Base-by-base conservation (phyloP, 2,113 vertebrate genomes). In the Orycteropus afer region DNA sequence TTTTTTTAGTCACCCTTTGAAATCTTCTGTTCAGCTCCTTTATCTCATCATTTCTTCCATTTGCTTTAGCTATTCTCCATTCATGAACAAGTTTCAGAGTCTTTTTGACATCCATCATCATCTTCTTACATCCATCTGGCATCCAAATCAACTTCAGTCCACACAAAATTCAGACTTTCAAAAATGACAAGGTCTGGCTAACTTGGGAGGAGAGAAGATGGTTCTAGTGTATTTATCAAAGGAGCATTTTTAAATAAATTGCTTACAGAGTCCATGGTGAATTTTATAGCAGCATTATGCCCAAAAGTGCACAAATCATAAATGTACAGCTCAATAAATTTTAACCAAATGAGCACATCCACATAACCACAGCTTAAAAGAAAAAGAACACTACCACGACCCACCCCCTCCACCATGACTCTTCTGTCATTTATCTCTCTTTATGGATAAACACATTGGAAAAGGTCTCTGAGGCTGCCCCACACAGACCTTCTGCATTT, bases 221-320 rank as follows among this genome's bases (percentile, higher is more conserved):
- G 73, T 91, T 84, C 65, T 57, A 57, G 18, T 57, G 49, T 93
- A 84, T 90, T 65, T 14, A 93, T n/a, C n/a, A 87, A 86, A 86
- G 9, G 3, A 61, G 32, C 29, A 0, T 8, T 83, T 42, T 71
- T 90, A 78, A 90, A 88, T 20, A 80, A 57, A 65, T 14, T 49
- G 90, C 23, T 84, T 94, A 34, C 0, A 29, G 40, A 78, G 23
- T 23, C 96, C 74, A 29, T 42, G 25, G 7, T 89, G 57, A 78
- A 57, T 71, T 83, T 83, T 77, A 86, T 18, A 87, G 45, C 51
- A 59, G 77, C 23, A 27, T 65, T 13, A 63, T 18, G 63, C 25
- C 17, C 69, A 45, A 61, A 82, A 83, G 37, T 76, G 29, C 45
- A 79, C 10, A 51, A 77, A 57, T 74, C 10, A 17, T 42, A 57